Conservation (phyloP, 2,113 vertebrate species). For the Isurus oxyrinchus region DNA sequence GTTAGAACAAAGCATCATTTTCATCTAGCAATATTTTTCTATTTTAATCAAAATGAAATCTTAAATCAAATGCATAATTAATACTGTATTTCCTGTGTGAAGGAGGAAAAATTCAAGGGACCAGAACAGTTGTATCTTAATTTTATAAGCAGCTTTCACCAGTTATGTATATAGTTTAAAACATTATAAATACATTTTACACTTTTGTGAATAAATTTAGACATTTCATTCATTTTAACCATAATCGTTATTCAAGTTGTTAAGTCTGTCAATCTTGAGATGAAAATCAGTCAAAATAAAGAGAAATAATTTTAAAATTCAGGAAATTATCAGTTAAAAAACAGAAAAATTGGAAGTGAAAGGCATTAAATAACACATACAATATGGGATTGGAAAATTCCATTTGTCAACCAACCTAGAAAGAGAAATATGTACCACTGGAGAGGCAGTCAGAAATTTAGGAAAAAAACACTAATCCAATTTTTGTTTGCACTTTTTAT, state of each 20-base stretch:
- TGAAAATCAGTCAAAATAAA: neutral
- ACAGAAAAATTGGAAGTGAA: neutral
- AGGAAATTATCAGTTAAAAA: neutral
- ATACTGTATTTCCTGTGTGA: neutral
- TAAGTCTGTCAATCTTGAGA: neutral
- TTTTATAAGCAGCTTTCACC: neutral
- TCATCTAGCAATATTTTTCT: neutral
- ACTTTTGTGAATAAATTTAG: neutral
- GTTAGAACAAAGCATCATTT: neutral
- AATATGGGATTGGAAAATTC: neutral
- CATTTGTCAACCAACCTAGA: neutral
- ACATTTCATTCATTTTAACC: neutral
- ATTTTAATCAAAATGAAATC: neutral
- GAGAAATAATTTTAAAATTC: neutral
- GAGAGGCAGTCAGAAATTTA: neutral
- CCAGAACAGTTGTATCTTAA: neutral
- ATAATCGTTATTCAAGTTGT: constrained; percentile 10
- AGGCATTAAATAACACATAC: neutral
- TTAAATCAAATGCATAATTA: neutral
- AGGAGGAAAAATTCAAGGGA: neutral
- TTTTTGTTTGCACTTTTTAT: neutral
- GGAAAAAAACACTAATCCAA: neutral
- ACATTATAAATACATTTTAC: neutral
- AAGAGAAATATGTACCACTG: neutral
- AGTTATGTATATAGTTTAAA: neutral